Evolutionary conservation across 2,113 vertebrate genomes (phyloP), one percentile per base, ranked within the genome.

Genomic region (Mirounga angustirostris): DNA sequence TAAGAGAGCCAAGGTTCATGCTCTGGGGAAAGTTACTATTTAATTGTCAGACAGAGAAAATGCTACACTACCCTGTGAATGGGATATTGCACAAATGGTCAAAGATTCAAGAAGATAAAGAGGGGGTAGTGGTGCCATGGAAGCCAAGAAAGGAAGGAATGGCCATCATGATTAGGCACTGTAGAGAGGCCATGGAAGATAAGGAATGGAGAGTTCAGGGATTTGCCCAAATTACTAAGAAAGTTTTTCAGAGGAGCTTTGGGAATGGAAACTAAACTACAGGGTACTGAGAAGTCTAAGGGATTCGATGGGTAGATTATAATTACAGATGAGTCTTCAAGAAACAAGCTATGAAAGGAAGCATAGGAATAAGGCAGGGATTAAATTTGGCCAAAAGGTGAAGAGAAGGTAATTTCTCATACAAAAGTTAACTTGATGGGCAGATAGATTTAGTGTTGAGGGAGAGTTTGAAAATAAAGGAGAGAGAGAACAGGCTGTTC

Each of bases 121-220:
- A 84, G 4, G 18, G 1, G 1, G 4, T 52, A 13, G 22, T 15
- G 1, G 16, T 15, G 9, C 3, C 4, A 65, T 1, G 24, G 28
- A 52, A 58, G 16, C 7, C 50, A 81, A 24, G n/a, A 28, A 58
- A 36, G 19, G 18, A 61, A 59, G 21, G 13, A 40, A 8, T 30
- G 3, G 19, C 22, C 7, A 2, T 1, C 8, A 46, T 19, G 30
- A 13, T 3, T 15, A 13, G 3, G 5, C 8, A n/a, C 24, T 30
- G 0, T 12, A 9, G 9, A 61, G 43, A 86, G 13, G 40, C 15
- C 4, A 12, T 78, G 36, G 33, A 46, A 59, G 4, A 56, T 24
- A 36, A n/a, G 6, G 0, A 74, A 61, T 12, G 22, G 30, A n/a
- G 15, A 63, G 12, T 0, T n/a, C 58, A 52, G 8, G 10, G 1